Base-by-base conservation (phyloP, 2,888 invertebrate genomes). In the Eucera pruinosa region DNA sequence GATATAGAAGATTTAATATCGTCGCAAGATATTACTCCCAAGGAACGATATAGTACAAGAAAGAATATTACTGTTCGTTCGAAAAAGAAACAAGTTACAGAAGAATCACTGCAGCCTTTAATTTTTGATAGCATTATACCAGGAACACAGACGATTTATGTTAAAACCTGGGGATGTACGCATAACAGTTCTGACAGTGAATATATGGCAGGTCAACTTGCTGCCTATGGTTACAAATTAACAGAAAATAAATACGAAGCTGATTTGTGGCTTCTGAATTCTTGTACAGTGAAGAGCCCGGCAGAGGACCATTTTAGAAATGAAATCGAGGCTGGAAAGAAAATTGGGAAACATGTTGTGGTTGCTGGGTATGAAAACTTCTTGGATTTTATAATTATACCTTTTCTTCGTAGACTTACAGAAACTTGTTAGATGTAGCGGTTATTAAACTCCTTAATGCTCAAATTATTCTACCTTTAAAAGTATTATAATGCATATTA, bases 151-250 rank as follows among this genome's bases (percentile, higher is more conserved):
- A 89, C 83, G 0, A 87, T 91, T 64, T 91, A 88, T 52, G 94
- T 98, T 1, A 98, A 98, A 93, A 99, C 98, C 70, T 99, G 98
- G 99, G 99, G 99, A 4, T 99, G 99, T 92, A 97, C 98, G 0
- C 99, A 99, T 93, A 99, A 99, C 92, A 98, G 96, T 91, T 98
- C 98, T 0, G 99, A 99, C 92, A 97, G 98, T 0, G 99, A 99
- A 93, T 99, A 99, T 91, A 99, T 99, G 99, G 98, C 98, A 0
- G 99, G 99, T 0, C 96, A 98, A 86, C 93, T 99, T 70, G 96
- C 97, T 0, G 95, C 96, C 0, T 97, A 96, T 88, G 99, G 98
- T 0, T 99, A 98, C 91, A 95, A 94, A 67, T 94, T 98, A 55
- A 97, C 96, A 0, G 95, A 97, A 52, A 95, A 97, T 75, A 97